Conservation (phyloP, 2,888 invertebrate species). For the Sarcophaga subvicina region DNA sequence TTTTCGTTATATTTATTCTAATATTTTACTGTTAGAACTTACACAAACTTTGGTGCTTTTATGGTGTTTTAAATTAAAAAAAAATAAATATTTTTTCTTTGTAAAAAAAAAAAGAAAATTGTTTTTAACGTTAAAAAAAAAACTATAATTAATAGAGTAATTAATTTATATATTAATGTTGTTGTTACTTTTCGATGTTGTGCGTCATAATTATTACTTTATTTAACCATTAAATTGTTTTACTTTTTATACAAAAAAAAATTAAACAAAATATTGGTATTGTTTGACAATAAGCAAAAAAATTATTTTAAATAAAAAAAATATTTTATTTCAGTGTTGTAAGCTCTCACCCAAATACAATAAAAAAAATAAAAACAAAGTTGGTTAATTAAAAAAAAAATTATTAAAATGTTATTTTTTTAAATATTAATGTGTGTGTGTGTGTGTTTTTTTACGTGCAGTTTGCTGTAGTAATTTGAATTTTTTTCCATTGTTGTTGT, state of each 20-base stretch:
- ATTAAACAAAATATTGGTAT: slow-evolving; percentile 35
- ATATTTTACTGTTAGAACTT: slow-evolving; percentile 34
- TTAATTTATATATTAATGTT: slow-evolving; percentile 75
- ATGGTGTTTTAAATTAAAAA: not conserved
- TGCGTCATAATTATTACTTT: slow-evolving; percentile 71
- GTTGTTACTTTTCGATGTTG: slow-evolving; percentile 78
- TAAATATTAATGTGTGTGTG: slow-evolving; percentile 46
- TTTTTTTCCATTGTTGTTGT: slow-evolving; percentile 34
- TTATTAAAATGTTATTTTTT: slow-evolving; percentile 11
- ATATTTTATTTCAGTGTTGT: slow-evolving; percentile 47
- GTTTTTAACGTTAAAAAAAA: slow-evolving; percentile 21
- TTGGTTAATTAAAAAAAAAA: slow-evolving; percentile 34
- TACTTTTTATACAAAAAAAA: slow-evolving; percentile 22
- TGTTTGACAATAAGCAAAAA: slow-evolving; percentile 31
- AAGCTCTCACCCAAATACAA: not conserved
- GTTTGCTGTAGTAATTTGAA: slow-evolving; percentile 64
- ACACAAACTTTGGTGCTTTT: slow-evolving; percentile 43
- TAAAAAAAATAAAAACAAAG: slow-evolving; percentile 53
- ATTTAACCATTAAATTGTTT: not conserved
- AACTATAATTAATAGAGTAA: slow-evolving; percentile 49
- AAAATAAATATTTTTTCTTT: not conserved
- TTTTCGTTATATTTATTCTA: slow-evolving; percentile 37
- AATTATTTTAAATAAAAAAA: slow-evolving; percentile 1
- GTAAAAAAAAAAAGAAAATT: slow-evolving; percentile 4
- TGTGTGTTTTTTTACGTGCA: slow-evolving; percentile 59